phyloP scores from a whole-genome alignment of 1,140 invertebrate genomes.

The Atta colombica region DNA sequence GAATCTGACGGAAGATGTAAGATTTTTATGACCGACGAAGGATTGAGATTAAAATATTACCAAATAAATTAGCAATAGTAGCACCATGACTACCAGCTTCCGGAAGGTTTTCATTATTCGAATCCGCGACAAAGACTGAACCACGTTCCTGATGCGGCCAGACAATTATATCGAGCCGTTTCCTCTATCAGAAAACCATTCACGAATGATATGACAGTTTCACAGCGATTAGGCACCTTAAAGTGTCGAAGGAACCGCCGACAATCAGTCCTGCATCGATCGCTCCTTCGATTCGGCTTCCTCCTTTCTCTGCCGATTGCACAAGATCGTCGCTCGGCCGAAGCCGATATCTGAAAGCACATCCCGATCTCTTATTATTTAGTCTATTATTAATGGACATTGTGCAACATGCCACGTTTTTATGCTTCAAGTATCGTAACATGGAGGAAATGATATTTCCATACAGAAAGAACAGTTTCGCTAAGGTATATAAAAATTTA shows the following conservation, averaged over 20 bases:
- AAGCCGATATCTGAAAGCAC: slow-evolving; percentile 58
- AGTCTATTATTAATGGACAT: slow-evolving; percentile 53
- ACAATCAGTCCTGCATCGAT: slow-evolving; percentile 66
- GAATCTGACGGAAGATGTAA: too few species aligned
- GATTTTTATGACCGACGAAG: too few species aligned
- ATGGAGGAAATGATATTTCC: slow-evolving; percentile 15
- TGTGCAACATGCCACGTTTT: slow-evolving; percentile 26
- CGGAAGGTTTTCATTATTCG: slow-evolving; percentile 75
- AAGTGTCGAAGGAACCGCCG: slow-evolving; percentile 58
- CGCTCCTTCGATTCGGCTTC: slow-evolving; percentile 75
- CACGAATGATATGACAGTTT: slow-evolving; percentile 81
- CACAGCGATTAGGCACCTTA: slow-evolving; percentile 68
- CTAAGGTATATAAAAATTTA: too few species aligned
- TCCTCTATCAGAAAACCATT: slow-evolving; percentile 72
- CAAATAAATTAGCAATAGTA: slow-evolving; percentile 74
- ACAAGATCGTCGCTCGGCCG: slow-evolving; percentile 71
- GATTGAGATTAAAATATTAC: slow-evolving; percentile 69
- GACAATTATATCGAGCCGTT: slow-evolving; percentile 80
- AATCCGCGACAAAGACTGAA: slow-evolving; percentile 76
- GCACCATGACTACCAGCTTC: slow-evolving; percentile 67
- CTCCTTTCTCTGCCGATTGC: slow-evolving; percentile 82
- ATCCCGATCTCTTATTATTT: slow-evolving; percentile 52
- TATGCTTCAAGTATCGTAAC: slow-evolving; percentile 11
- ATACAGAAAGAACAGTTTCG: too few species aligned
- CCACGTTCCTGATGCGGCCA: slow-evolving; percentile 48